phyloP scores from a whole-genome alignment of 2,888 invertebrate genomes.

The Urechis unicinctus region DNA sequence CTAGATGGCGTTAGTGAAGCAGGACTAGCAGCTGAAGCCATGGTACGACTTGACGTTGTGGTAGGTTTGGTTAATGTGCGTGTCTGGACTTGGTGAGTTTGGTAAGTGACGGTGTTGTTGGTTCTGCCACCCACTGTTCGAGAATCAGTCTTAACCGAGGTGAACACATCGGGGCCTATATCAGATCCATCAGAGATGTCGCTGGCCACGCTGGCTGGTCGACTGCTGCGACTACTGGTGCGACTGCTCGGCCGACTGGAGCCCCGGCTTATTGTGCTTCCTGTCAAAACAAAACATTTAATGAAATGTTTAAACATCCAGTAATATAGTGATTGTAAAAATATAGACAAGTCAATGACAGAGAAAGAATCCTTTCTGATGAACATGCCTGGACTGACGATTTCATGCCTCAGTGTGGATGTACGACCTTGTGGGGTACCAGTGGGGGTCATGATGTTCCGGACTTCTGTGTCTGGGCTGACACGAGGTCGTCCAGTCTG shows the following conservation, averaged over 20 bases:
- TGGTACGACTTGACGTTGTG: background rate
- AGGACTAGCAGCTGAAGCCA: background rate
- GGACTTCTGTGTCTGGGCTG: constrained; percentile 44
- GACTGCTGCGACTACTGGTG: constrained; percentile 53
- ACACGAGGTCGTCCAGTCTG: constrained; percentile 26
- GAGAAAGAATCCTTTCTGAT: background rate
- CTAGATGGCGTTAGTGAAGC: background rate
- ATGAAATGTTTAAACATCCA: background rate
- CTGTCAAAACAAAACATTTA: background rate
- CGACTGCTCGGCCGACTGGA: constrained; percentile 56
- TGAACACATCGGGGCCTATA: constrained; percentile 41
- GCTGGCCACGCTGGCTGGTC: constrained; percentile 88
- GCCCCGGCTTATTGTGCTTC: constrained; percentile 4
- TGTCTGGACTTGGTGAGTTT: constrained; percentile 3
- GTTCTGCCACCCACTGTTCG: constrained; percentile 36
- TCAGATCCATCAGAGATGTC: constrained; percentile 65
- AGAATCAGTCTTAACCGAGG: constrained; percentile 41
- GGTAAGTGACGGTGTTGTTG: constrained; percentile 43
- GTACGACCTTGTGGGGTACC: constrained; percentile 15
- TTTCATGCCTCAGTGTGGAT: constrained; percentile 25
- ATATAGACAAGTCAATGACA: background rate
- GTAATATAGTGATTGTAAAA: too few species aligned
- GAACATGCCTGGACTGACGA: constrained; percentile 29
- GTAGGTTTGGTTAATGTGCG: background rate
- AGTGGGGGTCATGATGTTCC: constrained; percentile 34